These are phyloP conservation scores for Forbesichthys papilliferus DNA, from an alignment of 2,113 vertebrate genomes.

Conservation along the genomic window DNA sequence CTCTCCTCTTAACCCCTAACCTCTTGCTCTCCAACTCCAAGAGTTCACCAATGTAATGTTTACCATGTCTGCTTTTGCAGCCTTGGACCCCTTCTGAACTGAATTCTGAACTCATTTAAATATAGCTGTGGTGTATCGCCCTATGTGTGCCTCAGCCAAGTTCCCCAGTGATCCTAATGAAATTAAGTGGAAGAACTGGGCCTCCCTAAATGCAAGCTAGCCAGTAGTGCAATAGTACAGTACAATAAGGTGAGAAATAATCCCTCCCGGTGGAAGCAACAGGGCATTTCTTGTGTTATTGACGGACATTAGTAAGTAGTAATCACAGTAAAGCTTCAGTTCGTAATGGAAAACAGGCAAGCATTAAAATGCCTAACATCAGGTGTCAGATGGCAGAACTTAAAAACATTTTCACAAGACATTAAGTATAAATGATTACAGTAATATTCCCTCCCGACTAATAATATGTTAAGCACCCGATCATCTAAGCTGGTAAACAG, in stretches of 20 bases:
- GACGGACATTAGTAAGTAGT: neutral
- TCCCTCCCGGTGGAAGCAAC: neutral
- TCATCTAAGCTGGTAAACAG: too few species aligned
- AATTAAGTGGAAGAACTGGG: conserved; percentile 26
- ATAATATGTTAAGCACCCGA: neutral
- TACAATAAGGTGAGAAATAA: conserved; percentile 34
- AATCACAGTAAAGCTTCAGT: neutral
- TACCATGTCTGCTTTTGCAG: neutral
- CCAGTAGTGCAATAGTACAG: conserved; percentile 24
- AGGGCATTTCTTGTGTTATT: neutral
- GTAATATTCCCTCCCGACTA: neutral
- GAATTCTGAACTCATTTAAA: conserved; percentile 39
- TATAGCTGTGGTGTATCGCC: neutral
- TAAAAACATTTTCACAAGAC: neutral
- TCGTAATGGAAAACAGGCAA: neutral
- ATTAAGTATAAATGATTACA: neutral
- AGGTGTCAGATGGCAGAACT: neutral
- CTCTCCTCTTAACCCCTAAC: neutral
- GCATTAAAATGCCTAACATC: conserved; percentile 1
- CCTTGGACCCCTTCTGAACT: conserved; percentile 14
- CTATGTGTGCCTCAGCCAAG: neutral
- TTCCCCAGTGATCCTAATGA: conserved; percentile 17
- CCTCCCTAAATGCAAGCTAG: conserved; percentile 32
- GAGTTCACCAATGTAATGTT: conserved; percentile 6
- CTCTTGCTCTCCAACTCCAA: neutral